Conservation (phyloP, 2,888 invertebrate species). For the Shargacucullia verbasci region DNA sequence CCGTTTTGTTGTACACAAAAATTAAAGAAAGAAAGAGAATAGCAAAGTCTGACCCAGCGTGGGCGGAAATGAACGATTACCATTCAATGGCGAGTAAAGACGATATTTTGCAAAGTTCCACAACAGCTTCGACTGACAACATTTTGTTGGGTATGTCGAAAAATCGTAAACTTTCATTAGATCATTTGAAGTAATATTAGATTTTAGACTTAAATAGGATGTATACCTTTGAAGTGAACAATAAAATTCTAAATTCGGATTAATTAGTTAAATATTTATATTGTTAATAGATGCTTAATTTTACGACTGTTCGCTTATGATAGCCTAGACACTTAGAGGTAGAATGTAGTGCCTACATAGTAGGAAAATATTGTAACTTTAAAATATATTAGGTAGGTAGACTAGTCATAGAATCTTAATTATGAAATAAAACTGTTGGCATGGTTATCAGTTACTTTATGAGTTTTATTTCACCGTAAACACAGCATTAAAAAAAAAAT, state of each 20-base stretch:
- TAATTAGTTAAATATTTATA: conserved; percentile 54
- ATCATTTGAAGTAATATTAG: conserved; percentile 63
- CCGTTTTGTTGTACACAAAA: conserved; percentile 83
- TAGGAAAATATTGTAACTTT: conserved; percentile 57
- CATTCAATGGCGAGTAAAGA: conserved; percentile 86
- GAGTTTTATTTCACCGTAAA: conserved; percentile 45
- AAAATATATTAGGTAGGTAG: conserved; percentile 55
- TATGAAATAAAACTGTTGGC: conserved; percentile 72
- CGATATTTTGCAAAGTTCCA: conserved; percentile 82
- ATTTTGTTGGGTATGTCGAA: conserved; percentile 85
- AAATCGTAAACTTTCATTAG: conserved; percentile 75
- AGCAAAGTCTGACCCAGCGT: conserved; percentile 82
- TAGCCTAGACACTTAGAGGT: conserved; percentile 62
- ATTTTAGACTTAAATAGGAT: conserved; percentile 53
- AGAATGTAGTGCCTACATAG: conserved; percentile 59
- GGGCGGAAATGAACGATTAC: conserved; percentile 86
- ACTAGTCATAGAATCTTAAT: conserved; percentile 59
- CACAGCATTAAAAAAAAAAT: conserved; percentile 1
- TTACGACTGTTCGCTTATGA: conserved; percentile 69
- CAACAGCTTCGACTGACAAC: conserved; percentile 84
- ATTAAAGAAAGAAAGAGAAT: conserved; percentile 85
- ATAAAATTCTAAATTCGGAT: conserved; percentile 60
- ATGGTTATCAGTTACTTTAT: conserved; percentile 64
- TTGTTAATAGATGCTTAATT: conserved; percentile 70
- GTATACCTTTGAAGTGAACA: conserved; percentile 64